Evolutionary conservation across 2,797 vertebrate species (phyloP), one percentile per base, ranked within the genome.

Genomic region (Ficedula albicollis): DNA sequence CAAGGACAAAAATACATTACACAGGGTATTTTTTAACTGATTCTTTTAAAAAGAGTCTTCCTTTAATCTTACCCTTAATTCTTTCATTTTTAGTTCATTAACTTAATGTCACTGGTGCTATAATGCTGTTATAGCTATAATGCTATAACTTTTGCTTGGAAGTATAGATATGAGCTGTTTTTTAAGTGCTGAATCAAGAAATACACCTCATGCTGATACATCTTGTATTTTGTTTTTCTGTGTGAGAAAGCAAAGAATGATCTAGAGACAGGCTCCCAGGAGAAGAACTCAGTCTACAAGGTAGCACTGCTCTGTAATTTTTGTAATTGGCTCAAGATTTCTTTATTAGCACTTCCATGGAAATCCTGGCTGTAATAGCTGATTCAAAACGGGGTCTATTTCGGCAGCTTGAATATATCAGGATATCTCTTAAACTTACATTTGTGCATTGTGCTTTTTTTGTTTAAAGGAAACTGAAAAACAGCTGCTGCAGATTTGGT

Each of bases 261-360:
- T 63, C 48, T 48, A 34, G 51, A 82, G 26, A 49, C 8, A 54
- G 39, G 18, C 23, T 69, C 62, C 59, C 34, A 15, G 54, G 34
- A 84, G 26, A 79, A 43, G 26, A 41, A n/a, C 32, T 76, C 8
- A 4, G 30, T 60, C 81, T 73, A 36, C 10, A 4, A 7, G 26
- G 32, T n/a, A 72, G 18, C 6, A 11, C 32, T 51, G 73, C 69
- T 84, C 83, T 70, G 4, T 46, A 91, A 89, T 91, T 91, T 84
- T 11, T 77, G 15, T 66, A 86, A 89, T 38, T 82, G 56, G 46
- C 44, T 75, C n/a, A 74, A 93, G 66, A 90, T 74, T 73, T 89
- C 62, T 89, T 62, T 89, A 92, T 84, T 66, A 70, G 74, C 79
- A 77, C 94, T 94, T 70, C 88, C 72, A 89, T 80, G 56, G 83